Evolutionary conservation across 1,140 invertebrate species (phyloP), one percentile per base, ranked within the genome.

Genomic region (Epicauta chinensis): DNA sequence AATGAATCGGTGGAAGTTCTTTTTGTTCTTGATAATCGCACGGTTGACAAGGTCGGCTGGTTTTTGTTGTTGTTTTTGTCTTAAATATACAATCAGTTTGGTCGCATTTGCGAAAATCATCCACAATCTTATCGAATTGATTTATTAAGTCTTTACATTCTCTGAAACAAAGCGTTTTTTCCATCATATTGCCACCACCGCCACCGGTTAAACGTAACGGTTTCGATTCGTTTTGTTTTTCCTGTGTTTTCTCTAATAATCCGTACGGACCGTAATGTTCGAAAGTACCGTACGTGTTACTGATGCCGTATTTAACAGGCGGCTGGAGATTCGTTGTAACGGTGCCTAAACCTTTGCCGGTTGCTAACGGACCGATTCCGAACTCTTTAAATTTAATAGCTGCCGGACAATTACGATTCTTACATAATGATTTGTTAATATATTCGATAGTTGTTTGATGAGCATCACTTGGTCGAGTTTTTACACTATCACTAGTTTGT

Each of bases 331-430:
- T 45, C 3, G 56, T 55, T 35, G 64, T 61, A 10, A 68, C 12
- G 2, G 64, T 61, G n/a, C 68, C 68, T 41, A 68, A 50, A 32
- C 59, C 58, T 43, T 48, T 60, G n/a, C 58, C 59, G 1, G 48
- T 62, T 3, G 67, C 67, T 17, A 69, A 48, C 4, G 67, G 68
- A 6, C 68, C 68, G n/a, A 70, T 63, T 32, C 68, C 68, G 16
- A 58, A 64, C 29, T 67, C 58, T 38, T 62, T 63, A 49, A 70
- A 70, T 32, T 61, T 62, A 29, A 62, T 56, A 2, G 59, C 67
- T 11, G 61, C 67, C 3, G 67, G 67, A 52, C 68, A 70, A 41
- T 70, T 60, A 41, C 58, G 61, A 43, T 64, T 62, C 5, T 61
- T 61, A 38, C 68, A 70, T n/a, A 67, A 34, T 12, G 60, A 60